Evolutionary conservation across 2,113 vertebrate genomes (phyloP).

Genomic region (Phalacrocorax brasilianus): DNA sequence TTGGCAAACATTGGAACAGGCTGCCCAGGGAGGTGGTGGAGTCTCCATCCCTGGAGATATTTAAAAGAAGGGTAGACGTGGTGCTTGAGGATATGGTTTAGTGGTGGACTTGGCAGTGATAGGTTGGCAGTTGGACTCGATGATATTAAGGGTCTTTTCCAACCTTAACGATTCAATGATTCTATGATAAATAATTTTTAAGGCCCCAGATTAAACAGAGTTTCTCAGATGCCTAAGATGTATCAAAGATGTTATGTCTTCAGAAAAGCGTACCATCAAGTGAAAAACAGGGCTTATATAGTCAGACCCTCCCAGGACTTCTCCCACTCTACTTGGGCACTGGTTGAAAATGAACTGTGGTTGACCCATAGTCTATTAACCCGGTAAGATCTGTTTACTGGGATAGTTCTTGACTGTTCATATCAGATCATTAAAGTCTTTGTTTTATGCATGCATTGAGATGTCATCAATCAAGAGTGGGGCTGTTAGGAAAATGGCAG

Average conservation of each 20-base stretch:
- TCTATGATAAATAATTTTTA: background rate
- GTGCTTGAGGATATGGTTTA: no score
- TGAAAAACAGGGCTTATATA: background rate
- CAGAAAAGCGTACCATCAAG: background rate
- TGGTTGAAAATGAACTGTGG: background rate
- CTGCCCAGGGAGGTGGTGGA: no score
- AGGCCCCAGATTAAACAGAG: background rate
- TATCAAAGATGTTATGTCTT: background rate
- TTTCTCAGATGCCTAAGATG: background rate
- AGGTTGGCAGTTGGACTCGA: no score
- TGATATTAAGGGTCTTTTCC: no score
- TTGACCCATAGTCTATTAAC: background rate
- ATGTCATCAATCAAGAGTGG: fast-evolving
- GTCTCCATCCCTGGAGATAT: no score
- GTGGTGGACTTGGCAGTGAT: no score
- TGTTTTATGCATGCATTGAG: background rate
- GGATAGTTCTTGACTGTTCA: background rate
- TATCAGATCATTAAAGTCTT: background rate
- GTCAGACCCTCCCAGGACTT: background rate
- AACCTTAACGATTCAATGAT: no score
- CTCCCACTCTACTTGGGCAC: background rate
- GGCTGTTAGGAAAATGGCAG: background rate
- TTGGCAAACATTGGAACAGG: no score
- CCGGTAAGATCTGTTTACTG: background rate
- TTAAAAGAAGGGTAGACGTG: no score